A percentile compares a stretch with the other conserved stretches of the same genome.
phyloP scores from a whole-genome alignment of 2,797 vertebrate species.

The Argyrosomus regius region DNA sequence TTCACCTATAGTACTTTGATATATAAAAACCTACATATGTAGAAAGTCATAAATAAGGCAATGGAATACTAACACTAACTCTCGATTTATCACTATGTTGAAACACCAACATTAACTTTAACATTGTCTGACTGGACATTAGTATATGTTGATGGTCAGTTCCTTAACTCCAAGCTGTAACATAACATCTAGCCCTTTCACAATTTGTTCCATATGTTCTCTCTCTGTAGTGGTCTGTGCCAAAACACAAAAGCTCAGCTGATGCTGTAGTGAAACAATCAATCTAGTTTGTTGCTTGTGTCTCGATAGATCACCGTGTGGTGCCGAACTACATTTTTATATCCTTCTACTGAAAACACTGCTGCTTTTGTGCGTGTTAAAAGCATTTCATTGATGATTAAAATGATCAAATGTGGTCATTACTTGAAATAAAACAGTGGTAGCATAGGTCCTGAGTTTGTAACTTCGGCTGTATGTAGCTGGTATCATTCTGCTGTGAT shows the following conservation, averaged over 20 bases:
- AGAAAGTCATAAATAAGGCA: too few relatives aligned
- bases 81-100: not conserved
- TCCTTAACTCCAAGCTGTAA: too few relatives aligned
- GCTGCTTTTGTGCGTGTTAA: fast-evolving
- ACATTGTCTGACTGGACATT: not conserved
- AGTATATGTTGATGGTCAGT: not conserved
- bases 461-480: fast-evolving
- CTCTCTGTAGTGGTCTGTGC: not conserved
- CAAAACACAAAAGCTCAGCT: not conserved
- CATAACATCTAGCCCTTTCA: not conserved
- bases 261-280: fast-evolving
- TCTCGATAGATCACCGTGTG: not conserved
- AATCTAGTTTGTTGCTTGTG: fast-evolving
- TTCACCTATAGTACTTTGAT: not conserved
- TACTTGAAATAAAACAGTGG: fast-evolving
- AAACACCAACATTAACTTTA: not conserved
- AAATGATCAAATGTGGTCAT: not conserved
- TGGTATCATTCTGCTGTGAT: not conserved
- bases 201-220: fast-evolving
- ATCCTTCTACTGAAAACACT: fast-evolving
- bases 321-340: not conserved
- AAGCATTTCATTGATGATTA: fast-evolving
- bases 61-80: too few relatives aligned
- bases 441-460: fast-evolving
- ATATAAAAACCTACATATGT: not conserved